Conservation (phyloP, 2,113 vertebrate genomes). For the Sinocyclocheilus maitianheensis region DNA sequence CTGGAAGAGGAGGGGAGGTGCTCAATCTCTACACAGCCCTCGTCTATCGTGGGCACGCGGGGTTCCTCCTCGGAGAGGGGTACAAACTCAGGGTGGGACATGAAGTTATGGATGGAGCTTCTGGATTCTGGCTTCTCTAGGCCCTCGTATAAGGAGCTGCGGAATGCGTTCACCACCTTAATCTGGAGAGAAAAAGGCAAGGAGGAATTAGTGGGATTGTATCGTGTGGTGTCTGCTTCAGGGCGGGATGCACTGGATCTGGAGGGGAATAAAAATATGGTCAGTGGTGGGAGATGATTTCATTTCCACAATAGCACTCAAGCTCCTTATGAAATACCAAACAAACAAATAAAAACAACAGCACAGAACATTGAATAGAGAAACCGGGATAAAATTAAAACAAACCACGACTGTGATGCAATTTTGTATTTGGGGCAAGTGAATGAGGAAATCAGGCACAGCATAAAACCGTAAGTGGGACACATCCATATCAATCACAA, state of each 20-base stretch:
- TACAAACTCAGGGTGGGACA: constrained; percentile 90
- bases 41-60: constrained; percentile 76
- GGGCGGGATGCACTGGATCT: constrained; percentile 29
- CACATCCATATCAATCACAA: constrained; percentile 15
- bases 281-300: constrained; percentile 59
- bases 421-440: constrained; percentile 2
- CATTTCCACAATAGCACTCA: constrained; percentile 55
- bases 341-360: constrained; percentile 57
- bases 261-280: constrained; percentile 59
- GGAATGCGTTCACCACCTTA: constrained; percentile 98
- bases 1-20: constrained; percentile 65
- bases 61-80: constrained; percentile 85
- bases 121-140: constrained; percentile 88
- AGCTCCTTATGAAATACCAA: constrained; percentile 66
- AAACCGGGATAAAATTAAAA: neutral
- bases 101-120: constrained; percentile 97
- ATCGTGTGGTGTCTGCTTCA: neutral
- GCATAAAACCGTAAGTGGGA: constrained; percentile 4
- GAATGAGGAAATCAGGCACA: constrained; percentile 26
- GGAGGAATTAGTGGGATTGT: constrained; percentile 44
- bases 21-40: constrained; percentile 77
- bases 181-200: constrained; percentile 75
- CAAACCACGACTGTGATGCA: neutral
- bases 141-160: constrained; percentile 89
- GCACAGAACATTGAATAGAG: neutral